phyloP scores from a whole-genome alignment of 2,888 invertebrate genomes.

The Drosophila greeni region DNA sequence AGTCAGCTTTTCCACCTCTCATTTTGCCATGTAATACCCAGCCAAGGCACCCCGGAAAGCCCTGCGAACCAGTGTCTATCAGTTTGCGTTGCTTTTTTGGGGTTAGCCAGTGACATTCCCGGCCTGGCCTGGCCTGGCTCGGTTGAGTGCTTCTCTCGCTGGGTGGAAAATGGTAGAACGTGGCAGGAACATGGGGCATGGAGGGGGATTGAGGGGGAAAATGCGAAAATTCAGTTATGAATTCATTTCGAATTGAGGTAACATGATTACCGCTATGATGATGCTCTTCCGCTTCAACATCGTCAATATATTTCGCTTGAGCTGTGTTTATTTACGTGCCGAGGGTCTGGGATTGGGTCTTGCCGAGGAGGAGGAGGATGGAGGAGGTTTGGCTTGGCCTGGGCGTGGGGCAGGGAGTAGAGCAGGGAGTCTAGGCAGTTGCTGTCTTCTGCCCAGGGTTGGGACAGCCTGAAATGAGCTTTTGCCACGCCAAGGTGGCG shows the following conservation, averaged over 20 bases:
- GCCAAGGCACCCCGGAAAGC: neutral
- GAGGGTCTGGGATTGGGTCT: conserved; percentile 1
- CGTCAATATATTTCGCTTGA: conserved; percentile 70
- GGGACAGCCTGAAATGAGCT: conserved; percentile 59
- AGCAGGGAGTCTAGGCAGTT: neutral
- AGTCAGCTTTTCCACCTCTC: conserved; percentile 20
- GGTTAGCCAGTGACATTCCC: conserved; percentile 43
- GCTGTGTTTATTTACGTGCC: conserved; percentile 68
- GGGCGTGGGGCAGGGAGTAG: neutral
- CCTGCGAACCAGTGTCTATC: conserved; percentile 29
- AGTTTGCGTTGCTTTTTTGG: conserved; percentile 40
- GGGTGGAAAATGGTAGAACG: neutral
- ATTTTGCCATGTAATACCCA: conserved; percentile 15
- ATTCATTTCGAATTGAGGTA: conserved; percentile 79
- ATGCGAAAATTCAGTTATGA: conserved; percentile 78
- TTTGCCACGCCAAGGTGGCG: conserved; percentile 69
- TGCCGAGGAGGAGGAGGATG: no score
- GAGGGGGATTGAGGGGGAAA: conserved; percentile 51
- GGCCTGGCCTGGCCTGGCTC: no score
- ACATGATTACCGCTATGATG: conserved; percentile 78
- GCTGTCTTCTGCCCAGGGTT: conserved; percentile 1
- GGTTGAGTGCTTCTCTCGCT: conserved; percentile 23
- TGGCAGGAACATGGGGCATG: neutral
- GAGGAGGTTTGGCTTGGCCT: neutral
- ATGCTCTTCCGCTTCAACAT: conserved; percentile 72